Evolutionary conservation across 2,888 invertebrate species (phyloP).

Genomic region (Drosophila anomalata): DNA sequence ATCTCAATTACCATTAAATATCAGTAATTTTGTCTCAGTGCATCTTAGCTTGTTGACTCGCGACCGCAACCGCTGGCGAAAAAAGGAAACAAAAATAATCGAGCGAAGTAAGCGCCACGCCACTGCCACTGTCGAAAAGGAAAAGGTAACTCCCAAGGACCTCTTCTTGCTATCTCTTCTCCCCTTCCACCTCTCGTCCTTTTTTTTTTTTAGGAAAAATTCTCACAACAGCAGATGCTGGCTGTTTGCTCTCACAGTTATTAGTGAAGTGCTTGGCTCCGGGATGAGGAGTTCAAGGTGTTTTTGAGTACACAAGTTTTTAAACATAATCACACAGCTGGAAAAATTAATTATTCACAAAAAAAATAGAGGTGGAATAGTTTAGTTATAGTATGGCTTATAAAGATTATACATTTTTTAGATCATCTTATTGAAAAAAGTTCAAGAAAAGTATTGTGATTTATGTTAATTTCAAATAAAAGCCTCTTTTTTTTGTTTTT

Average conservation of each 20-base stretch:
- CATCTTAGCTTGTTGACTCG: conserved; percentile 33
- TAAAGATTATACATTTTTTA: too few species aligned
- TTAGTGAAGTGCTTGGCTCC: conserved; percentile 23
- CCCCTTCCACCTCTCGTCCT: neutral
- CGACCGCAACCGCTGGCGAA: conserved; percentile 26
- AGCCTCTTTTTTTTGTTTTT: too few species aligned
- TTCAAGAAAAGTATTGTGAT: too few species aligned
- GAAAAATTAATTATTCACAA: neutral
- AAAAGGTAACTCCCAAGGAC: conserved; percentile 25
- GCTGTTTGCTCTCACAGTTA: conserved; percentile 40
- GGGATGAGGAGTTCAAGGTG: conserved; percentile 30
- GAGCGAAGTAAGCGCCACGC: conserved; percentile 9
- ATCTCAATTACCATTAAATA: neutral
- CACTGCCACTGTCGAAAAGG: neutral
- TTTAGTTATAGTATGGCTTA: neutral
- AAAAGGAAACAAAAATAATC: conserved; percentile 28
- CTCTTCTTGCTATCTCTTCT: neutral
- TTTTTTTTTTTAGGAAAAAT: neutral
- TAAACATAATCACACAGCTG: neutral
- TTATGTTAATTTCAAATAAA: too few species aligned
- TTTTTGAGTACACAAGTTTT: conserved; percentile 13
- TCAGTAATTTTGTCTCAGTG: neutral
- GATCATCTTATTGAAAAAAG: too few species aligned
- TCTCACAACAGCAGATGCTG: conserved; percentile 22
- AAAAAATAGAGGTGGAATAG: neutral